Evolutionary conservation across 2,797 vertebrate species (phyloP), one percentile per base, ranked within the genome.

Genomic region (Macrochelys suwanniensis): DNA sequence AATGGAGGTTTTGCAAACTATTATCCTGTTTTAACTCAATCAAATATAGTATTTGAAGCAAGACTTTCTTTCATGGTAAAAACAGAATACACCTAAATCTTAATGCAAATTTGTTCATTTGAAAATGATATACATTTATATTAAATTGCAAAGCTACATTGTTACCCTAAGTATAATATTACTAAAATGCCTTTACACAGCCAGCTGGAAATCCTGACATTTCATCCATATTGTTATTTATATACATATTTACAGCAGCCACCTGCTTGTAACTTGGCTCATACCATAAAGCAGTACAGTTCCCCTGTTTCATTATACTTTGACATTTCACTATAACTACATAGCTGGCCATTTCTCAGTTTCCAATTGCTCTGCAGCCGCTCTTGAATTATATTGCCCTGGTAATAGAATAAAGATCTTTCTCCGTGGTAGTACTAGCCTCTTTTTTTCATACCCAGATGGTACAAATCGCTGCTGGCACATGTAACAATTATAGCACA

Each of bases 161-260:
- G 93, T 95, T 97, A 92, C 84, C 84, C 86, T 93, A 97, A 97
- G 93, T 90, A 89, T 88, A 97, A 94, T 96, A 97, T 95, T 95
- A 96, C 96, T 97, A 88, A 98, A 98, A 97, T 28, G 90, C 83
- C 96, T 98, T 97, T 95, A 91, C 94, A 97, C 97, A 97, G 96
- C 96, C 97, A 98, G 97, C 97, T 97, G 96, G 96, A 97, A 97
- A 95, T 95, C 89, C 92, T 98, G 96, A 97, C 97, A 98, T 97
- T 97, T 97, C 97, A 96, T 97, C 96, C 97, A 96, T 97, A 97
- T 94, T 97, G 96, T 98, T 98, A 98, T 98, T 98, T 98, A 98
- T 97, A 98, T 96, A 97, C 96, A 97, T 97, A 97, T 98, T 98
- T 98, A 98, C 96, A 95, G 96, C 95, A 97, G 97, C 97, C 98